Base-by-base conservation (phyloP, 2,113 vertebrate species). In the Micromys minutus region DNA sequence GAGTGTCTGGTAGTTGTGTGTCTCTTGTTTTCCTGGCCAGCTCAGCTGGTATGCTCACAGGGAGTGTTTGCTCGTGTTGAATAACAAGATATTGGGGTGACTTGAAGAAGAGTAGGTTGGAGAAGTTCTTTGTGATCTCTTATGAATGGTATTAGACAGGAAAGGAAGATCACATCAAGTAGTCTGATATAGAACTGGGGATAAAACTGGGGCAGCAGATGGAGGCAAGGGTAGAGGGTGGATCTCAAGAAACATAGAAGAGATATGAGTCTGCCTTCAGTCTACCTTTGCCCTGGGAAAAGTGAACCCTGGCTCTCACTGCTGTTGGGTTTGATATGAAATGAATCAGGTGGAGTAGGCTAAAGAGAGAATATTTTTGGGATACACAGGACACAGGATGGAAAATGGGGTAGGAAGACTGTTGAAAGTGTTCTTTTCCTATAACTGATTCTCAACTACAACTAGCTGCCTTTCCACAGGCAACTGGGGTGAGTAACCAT, bases 391-490 rank as follows among this genome's bases (percentile, higher is more conserved):
- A 22, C 34, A 80, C 21, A 80, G 19, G 77, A 52, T n/a, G 31
- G 77, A 9, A 19, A 36, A 24, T 36, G 34, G 2, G 4, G 50
- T 22, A 9, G 52, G 50, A 79, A 55, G 34, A 4, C 50, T n/a
- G 21, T 19, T 80, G 10, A 80, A 5, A 10, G 36, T 57, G 2
- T n/a, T 57, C 50, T 79, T 65, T 29, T 11, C 83, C 9, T 36
- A 15, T 3, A n/a, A 15, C 29, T 26, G 21, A n/a, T 11, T 65
- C 5, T 3, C 26, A 45, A 5, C 13, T 31, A 0, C 24, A 13
- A 36, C 16, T 31, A 22, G 24, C 15, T 72, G 7, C 63, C 61
- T 39, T 24, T 36, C 12, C 42, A 50, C 0, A 57, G 39, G 52
- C 6, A 39, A 47, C 13, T 22, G 19, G 9, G 47, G 4, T 84